Conservation (phyloP, 1,140 invertebrate genomes). For the Chlorops oryzae region DNA sequence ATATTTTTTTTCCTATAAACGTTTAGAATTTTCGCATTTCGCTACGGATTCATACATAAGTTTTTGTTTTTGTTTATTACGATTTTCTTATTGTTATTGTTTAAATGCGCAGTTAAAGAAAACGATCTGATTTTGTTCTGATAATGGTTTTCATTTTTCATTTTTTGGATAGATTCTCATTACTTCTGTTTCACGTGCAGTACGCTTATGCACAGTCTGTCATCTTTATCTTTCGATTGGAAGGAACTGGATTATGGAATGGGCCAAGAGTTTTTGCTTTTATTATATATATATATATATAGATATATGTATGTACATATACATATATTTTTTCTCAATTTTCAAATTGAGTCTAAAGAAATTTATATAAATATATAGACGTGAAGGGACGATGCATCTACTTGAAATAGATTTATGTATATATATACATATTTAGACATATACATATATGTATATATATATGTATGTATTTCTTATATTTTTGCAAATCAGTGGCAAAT, state of each 20-base stretch:
- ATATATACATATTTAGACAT: constrained; percentile 17
- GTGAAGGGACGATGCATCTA: constrained; percentile 14
- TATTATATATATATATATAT: constrained; percentile 21
- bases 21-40: background rate
- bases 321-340: constrained; percentile 21
- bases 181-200: constrained; percentile 2
- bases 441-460: constrained; percentile 17
- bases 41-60: constrained; percentile 1
- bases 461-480: constrained; percentile 3
- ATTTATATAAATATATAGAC: constrained; percentile 12
- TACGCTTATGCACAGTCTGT: background rate
- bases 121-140: background rate
- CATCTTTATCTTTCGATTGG: background rate
- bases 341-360: too few relatives aligned
- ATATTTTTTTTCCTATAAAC: background rate
- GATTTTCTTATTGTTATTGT: constrained; percentile 7
- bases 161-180: background rate
- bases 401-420: constrained; percentile 27
- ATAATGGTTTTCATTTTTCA: background rate
- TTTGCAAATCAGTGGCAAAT: constrained; percentile 9
- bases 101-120: constrained; percentile 5
- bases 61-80: constrained; percentile 10
- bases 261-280: constrained; percentile 16
- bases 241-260: constrained; percentile 15
- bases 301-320: constrained; percentile 19